A percentile compares a stretch with the other conserved stretches of the same genome.
Evolutionary conservation across 2,797 vertebrate genomes (phyloP).

Genomic region (Garrulus glandarius): DNA sequence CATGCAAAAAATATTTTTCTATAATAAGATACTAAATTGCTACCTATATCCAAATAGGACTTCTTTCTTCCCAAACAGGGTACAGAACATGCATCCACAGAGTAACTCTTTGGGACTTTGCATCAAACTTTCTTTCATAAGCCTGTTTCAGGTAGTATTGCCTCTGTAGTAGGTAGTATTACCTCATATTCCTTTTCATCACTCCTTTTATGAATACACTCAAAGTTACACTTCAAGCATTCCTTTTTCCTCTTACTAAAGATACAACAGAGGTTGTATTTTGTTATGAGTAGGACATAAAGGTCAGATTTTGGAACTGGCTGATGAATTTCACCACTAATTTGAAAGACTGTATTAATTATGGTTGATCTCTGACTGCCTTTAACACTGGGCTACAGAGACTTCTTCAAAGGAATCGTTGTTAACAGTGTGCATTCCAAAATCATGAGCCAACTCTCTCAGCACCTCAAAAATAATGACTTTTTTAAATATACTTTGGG

Average conservation of each 20-base stretch:
- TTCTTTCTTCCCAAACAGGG: neutral
- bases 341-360: conserved; percentile 57
- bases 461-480: conserved; percentile 59
- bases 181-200: neutral
- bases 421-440: conserved; percentile 43
- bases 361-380: conserved; percentile 12
- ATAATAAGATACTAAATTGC: neutral
- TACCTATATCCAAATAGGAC: neutral
- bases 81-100: neutral
- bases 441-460: conserved; percentile 44
- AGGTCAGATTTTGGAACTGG: neutral
- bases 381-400: conserved; percentile 48
- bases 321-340: conserved; percentile 48
- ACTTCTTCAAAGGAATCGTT: conserved; percentile 52
- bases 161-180: fast-evolving
- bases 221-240: neutral
- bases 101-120: neutral
- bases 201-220: neutral
- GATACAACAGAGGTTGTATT: neutral
- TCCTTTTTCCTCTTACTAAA: neutral
- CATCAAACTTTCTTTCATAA: neutral
- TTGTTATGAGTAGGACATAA: neutral
- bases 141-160: neutral
- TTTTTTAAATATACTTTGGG: conserved; percentile 40
- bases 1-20: neutral